Conservation (phyloP, 2,888 invertebrate genomes). For the Shargacucullia verbasci region DNA sequence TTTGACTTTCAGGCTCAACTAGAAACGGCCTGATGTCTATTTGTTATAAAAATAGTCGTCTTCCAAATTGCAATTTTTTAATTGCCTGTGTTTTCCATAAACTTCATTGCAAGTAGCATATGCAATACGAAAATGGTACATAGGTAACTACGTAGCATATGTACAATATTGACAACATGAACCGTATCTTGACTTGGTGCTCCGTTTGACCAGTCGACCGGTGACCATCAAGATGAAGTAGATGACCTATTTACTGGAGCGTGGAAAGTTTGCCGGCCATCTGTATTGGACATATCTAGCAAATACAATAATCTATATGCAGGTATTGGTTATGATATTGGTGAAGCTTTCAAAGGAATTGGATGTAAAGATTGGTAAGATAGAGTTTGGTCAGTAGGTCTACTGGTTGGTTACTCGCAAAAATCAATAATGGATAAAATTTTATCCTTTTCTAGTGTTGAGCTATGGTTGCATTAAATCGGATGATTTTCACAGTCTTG, state of each 20-base stretch:
- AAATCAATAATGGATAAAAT: no score
- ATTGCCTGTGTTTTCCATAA: no score
- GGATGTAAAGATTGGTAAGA: neutral
- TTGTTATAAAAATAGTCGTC: no score
- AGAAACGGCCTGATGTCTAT: no score
- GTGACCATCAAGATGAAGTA: conserved; percentile 32
- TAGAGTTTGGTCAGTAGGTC: no score
- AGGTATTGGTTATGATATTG: conserved; percentile 10
- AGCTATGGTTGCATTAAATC: no score
- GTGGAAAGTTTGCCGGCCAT: conserved; percentile 24
- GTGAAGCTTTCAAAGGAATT: neutral
- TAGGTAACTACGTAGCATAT: neutral
- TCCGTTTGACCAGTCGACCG: conserved; percentile 42
- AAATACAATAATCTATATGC: conserved; percentile 37
- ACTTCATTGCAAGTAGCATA: no score
- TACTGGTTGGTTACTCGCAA: no score
- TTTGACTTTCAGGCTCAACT: no score
- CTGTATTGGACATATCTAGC: conserved; percentile 14
- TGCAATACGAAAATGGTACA: neutral
- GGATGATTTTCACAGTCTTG: no score
- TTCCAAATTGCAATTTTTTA: no score
- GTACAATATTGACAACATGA: conserved; percentile 1
- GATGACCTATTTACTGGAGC: conserved; percentile 47
- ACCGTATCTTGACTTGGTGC: conserved; percentile 19
- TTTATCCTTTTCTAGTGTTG: no score